Base-by-base conservation (phyloP, 2,113 vertebrate species). In the Leptodactylus fuscus region DNA sequence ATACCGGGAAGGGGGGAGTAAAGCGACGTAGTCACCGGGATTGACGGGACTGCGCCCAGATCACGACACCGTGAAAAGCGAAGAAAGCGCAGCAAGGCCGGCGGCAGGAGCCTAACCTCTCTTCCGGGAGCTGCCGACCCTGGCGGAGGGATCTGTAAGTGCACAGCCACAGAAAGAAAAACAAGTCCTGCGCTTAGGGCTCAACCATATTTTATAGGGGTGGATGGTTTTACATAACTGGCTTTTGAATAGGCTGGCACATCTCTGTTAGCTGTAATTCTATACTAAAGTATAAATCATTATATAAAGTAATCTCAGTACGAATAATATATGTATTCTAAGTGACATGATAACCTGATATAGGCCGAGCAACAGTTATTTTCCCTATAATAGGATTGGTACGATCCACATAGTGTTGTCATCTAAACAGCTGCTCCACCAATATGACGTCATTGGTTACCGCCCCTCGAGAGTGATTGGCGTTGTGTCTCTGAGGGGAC, bases 91-190 rank as follows among this genome's bases (percentile, higher is more conserved):
- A 78, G n/a, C 34, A 38, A 69, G 62, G 46, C 83, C 83, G 83
- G 83, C 83, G 34, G 65, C 76, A 80, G 83, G 8, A 85, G 49
- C 83, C 36, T 22, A 53, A 34, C 48, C 32, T 51, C 83, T 79
- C 83, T 85, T 85, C 83, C 83, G 83, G 83, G 83, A 85, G 75
- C 83, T 85, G 36, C 83, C 75, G 83, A 85, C 75, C 83, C 83
- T 85, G 83, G 83, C 83, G 83, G 83, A 85, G 76, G 83, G 76
- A 85, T 85, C 70, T 73, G 7, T 10, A 27, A 71, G 46, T 22
- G 24, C 74, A 85, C 58, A 58, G 70, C 36, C 2, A 34, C 41
- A 24, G 24, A 85, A 58, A 71, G 83, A 85, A 85, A 84, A 85
- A 85, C 75, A 80, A 85, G 83, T 85, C 76, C 83, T 71, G 34